Percentiles rank a stretch among this genome's conserved stretches.
Conservation (phyloP, 2,888 invertebrate species). For the Zootermopsis nevadensis region DNA sequence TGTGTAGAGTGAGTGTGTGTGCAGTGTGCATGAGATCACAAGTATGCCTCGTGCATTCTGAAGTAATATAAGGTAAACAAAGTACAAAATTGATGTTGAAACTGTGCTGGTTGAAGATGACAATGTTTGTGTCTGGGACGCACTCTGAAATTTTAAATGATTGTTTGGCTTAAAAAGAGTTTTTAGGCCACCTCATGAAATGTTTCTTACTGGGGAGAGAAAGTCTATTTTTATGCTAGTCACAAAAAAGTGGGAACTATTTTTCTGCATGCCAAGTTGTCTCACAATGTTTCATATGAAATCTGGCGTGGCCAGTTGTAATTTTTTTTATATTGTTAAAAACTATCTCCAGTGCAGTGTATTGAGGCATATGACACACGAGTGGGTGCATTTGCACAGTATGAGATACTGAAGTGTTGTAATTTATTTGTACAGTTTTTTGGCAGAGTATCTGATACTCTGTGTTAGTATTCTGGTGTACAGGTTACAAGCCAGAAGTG, state of each 20-base stretch:
- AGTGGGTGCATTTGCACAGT: slow-evolving; percentile 46
- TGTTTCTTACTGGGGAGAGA: slow-evolving; percentile 47
- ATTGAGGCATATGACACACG: slow-evolving; percentile 44
- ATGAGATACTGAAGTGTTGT: slow-evolving; percentile 50
- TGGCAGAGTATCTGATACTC: slow-evolving; percentile 50
- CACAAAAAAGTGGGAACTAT: slow-evolving; percentile 53
- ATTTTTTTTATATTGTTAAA: slow-evolving; percentile 48
- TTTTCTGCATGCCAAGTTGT: slow-evolving; percentile 53
- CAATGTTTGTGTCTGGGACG: slow-evolving; percentile 42
- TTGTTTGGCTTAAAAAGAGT: slow-evolving; percentile 44
- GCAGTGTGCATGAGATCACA: slow-evolving; percentile 26
- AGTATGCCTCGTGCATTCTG: slow-evolving; percentile 38
- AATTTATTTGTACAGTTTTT: slow-evolving; percentile 51
- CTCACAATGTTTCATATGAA: slow-evolving; percentile 49
- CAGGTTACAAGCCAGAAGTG: neutral
- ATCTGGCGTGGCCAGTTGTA: slow-evolving; percentile 47
- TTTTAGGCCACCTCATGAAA: slow-evolving; percentile 43
- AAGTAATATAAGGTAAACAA: slow-evolving; percentile 48
- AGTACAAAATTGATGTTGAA: slow-evolving; percentile 48
- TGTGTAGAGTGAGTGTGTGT: neutral
- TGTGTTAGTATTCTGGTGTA: slow-evolving; percentile 12
- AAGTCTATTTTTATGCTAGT: slow-evolving; percentile 55
- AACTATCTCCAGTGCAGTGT: slow-evolving; percentile 47
- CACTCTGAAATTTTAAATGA: slow-evolving; percentile 41
- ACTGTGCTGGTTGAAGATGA: slow-evolving; percentile 47